Evolutionary conservation across 2,113 vertebrate species (phyloP).

Genomic region (Gallinago jamesoni): DNA sequence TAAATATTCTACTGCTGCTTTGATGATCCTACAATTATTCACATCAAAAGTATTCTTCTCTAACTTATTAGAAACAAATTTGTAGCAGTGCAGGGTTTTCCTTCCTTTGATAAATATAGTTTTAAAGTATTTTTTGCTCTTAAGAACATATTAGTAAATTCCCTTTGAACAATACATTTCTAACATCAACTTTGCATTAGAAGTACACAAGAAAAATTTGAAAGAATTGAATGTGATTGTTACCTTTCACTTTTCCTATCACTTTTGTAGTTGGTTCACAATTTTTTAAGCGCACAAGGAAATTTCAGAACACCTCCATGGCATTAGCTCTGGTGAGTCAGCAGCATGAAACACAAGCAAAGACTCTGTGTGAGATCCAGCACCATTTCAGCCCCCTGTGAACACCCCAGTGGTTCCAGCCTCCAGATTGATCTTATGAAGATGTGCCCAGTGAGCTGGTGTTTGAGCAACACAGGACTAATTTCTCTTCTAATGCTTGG

Average conservation of each 20-base stretch:
- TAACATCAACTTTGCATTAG: neutral
- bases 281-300: neutral
- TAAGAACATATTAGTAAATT: neutral
- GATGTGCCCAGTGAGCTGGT: accelerated
- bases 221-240: accelerated
- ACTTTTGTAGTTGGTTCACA: neutral
- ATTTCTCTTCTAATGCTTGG: neutral
- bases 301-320: neutral
- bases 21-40: neutral
- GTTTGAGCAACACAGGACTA: neutral
- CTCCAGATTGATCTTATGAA: accelerated
- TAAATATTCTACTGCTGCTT: neutral
- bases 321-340: neutral
- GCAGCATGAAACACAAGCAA: no score
- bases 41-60: neutral
- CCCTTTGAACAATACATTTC: neutral
- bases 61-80: neutral
- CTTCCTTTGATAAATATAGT: neutral
- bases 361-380: accelerated
- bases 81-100: accelerated
- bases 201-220: neutral
- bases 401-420: accelerated
- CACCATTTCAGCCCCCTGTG: accelerated
- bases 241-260: neutral
- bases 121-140: neutral